Percentiles rank a stretch among this genome's conserved stretches.
Evolutionary conservation across 2,113 vertebrate genomes (phyloP).

Genomic region (Microcebus ravelobensis): DNA sequence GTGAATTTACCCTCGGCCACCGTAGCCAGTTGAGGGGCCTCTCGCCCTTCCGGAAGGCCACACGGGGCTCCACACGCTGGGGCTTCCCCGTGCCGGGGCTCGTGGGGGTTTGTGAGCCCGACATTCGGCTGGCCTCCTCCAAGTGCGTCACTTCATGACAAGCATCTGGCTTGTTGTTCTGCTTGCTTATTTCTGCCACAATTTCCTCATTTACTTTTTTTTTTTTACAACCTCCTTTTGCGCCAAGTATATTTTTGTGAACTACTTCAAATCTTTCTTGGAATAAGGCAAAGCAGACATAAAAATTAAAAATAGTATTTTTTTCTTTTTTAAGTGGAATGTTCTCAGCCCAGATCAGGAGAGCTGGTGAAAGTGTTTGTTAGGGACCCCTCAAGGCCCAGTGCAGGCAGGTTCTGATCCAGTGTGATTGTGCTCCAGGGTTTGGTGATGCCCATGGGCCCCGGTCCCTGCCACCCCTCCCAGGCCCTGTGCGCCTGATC

Average conservation of each 20-base stretch:
- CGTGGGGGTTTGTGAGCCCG: neutral
- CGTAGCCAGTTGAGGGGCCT: rapidly evolving
- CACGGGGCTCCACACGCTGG: rapidly evolving
- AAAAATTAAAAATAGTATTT: neutral
- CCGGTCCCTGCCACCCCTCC: rapidly evolving
- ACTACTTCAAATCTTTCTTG: neutral
- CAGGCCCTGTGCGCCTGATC: too few species aligned
- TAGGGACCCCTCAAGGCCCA: neutral
- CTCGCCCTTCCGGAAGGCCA: neutral
- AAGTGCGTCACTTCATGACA: too few species aligned
- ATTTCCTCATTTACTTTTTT: neutral
- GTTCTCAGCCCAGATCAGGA: neutral
- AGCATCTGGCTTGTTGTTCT: neutral
- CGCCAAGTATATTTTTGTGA: neutral
- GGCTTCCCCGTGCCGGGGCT: neutral
- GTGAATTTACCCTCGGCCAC: rapidly evolving
- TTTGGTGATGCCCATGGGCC: neutral
- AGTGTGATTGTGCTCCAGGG: neutral
- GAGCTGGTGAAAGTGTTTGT: neutral
- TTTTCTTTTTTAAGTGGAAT: neutral
- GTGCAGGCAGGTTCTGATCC: neutral
- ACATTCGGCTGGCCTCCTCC: rapidly evolving
- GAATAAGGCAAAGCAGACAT: neutral
- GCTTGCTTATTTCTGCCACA: neutral
- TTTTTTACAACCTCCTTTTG: neutral